These are phyloP conservation scores for Catocala fraxini DNA, from an alignment of 2,888 invertebrate species.

Conservation along the genomic window DNA sequence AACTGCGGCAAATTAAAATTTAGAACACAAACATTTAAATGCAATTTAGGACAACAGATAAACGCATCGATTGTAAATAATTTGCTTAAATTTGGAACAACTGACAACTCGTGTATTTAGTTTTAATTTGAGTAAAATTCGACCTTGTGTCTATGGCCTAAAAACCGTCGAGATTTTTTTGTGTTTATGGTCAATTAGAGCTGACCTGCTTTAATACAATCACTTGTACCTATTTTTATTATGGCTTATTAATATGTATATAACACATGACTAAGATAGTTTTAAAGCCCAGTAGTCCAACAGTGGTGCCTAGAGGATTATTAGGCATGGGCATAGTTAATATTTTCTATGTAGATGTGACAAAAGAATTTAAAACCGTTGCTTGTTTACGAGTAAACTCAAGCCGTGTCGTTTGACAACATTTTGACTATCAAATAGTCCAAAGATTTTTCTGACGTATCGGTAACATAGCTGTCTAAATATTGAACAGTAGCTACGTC, in stretches of 20 bases:
- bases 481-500: too few relatives aligned
- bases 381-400: too few relatives aligned
- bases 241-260: too few relatives aligned
- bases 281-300: too few relatives aligned
- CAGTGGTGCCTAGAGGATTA: too few relatives aligned
- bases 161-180: background rate
- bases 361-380: too few relatives aligned
- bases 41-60: constrained; percentile 69
- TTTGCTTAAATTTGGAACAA: constrained; percentile 37
- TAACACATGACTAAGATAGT: too few relatives aligned
- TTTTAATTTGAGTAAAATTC: constrained; percentile 4
- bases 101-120: constrained; percentile 3
- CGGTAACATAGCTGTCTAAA: background rate
- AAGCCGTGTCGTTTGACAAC: too few relatives aligned
- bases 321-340: too few relatives aligned
- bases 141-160: constrained; percentile 14
- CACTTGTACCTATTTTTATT: background rate
- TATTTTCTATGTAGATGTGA: too few relatives aligned
- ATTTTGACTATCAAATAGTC: too few relatives aligned
- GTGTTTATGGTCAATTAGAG: background rate
- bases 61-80: constrained; percentile 53
- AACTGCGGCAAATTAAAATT: constrained; percentile 70
- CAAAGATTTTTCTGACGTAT: too few relatives aligned
- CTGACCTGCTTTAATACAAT: background rate
- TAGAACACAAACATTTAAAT: constrained; percentile 79